A percentile compares a stretch with the other conserved stretches of the same genome.
Conservation (phyloP, 1,140 invertebrate genomes). For the Kradibia gibbosae region DNA sequence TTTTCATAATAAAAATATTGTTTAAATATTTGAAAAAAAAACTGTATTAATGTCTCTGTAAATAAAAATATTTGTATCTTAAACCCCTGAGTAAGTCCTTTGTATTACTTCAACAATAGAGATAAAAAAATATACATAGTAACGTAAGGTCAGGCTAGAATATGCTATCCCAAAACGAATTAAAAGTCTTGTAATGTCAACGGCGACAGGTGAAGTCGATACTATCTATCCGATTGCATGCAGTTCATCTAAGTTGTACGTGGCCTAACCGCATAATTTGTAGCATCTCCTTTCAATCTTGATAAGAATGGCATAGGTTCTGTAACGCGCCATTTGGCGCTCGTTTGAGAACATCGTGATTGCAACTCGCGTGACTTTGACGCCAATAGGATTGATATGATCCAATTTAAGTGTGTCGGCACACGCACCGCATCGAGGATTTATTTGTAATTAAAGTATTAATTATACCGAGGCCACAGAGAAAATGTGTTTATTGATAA, state of each 20-base stretch:
- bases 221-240: background rate
- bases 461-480: background rate
- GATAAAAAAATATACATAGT: background rate
- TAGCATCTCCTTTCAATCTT: conserved; percentile 6
- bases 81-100: too few species aligned
- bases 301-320: conserved; percentile 33
- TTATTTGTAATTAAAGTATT: background rate
- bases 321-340: conserved; percentile 32
- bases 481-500: background rate
- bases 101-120: too few species aligned
- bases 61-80: too few species aligned
- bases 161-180: conserved; percentile 7
- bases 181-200: conserved; percentile 14
- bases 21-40: too few species aligned
- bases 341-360: background rate
- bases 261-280: conserved; percentile 32
- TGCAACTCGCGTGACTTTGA: conserved; percentile 43
- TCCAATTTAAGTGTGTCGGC: background rate
- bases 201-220: background rate
- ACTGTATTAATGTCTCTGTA: too few species aligned
- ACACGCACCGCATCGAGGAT: background rate
- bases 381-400: background rate
- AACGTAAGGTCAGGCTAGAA: background rate
- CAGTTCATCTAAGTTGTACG: background rate
- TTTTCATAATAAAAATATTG: too few species aligned